phyloP scores from a whole-genome alignment of 2,888 invertebrate species.

The Philonicus albiceps region DNA sequence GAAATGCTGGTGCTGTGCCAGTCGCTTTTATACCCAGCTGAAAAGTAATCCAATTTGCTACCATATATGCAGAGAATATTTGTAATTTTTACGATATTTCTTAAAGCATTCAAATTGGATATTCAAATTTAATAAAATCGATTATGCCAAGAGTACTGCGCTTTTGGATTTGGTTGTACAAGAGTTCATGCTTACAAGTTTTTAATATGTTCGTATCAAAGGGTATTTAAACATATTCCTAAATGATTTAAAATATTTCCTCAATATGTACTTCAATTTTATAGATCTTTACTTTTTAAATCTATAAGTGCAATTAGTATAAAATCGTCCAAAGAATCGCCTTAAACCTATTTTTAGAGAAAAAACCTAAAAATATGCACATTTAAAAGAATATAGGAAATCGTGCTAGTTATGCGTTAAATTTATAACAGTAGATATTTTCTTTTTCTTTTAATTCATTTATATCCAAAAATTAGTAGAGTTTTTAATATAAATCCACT shows the following conservation, averaged over 20 bases:
- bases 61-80: not conserved
- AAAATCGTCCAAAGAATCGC: no score
- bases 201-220: not conserved
- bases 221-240: not conserved
- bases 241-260: not conserved
- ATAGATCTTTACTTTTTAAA: no score
- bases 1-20: not conserved
- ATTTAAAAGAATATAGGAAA: no score
- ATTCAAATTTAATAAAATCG: slow-evolving; percentile 12
- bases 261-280: not conserved
- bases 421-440: no score
- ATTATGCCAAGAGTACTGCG: not conserved
- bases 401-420: no score
- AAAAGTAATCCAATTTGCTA: not conserved
- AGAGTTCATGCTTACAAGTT: not conserved
- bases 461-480: no score
- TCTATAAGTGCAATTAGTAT: no score
- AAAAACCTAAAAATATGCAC: no score
- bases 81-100: not conserved
- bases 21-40: not conserved
- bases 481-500: no score
- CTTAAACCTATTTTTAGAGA: no score
- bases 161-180: not conserved
- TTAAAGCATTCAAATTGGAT: slow-evolving; percentile 15
- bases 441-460: no score